These are phyloP conservation scores for Drosophila kepulauana DNA, from an alignment of 1,140 invertebrate genomes.

Conservation along the genomic window DNA sequence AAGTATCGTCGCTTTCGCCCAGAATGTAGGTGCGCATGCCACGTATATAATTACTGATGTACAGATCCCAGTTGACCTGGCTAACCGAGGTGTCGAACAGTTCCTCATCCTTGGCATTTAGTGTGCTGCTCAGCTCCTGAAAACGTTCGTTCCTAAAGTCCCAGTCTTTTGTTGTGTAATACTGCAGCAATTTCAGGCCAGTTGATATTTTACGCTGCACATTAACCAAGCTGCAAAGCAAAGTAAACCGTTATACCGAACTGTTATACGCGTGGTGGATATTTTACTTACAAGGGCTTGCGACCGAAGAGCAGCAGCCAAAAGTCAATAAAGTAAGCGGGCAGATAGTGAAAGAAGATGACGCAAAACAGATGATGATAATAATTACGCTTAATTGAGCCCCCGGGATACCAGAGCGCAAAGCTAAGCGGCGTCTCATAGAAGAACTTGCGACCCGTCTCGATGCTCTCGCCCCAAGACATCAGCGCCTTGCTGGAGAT, in stretches of 20 bases:
- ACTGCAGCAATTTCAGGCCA: constrained; percentile 90
- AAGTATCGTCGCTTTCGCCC: constrained; percentile 91
- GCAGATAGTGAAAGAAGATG: constrained; percentile 92
- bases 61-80: constrained; percentile 89
- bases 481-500: constrained; percentile 87
- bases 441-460: constrained; percentile 88
- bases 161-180: constrained; percentile 95
- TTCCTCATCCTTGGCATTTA: constrained; percentile 88
- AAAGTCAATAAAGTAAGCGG: constrained; percentile 92
- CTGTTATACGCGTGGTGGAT: background rate
- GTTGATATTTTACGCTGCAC: constrained; percentile 88
- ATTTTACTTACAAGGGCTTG: constrained; percentile 91
- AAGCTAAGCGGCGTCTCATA: constrained; percentile 88
- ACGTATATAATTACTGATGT: constrained; percentile 90
- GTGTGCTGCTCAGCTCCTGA: constrained; percentile 86
- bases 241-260: background rate
- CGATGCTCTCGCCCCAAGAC: constrained; percentile 92
- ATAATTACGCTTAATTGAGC: constrained; percentile 89
- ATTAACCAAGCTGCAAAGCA: constrained; percentile 87
- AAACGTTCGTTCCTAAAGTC: constrained; percentile 91
- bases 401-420: constrained; percentile 92
- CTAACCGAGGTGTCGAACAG: constrained; percentile 87
- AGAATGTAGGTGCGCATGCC: constrained; percentile 90
- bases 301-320: constrained; percentile 89
- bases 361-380: constrained; percentile 89